Base-by-base conservation (phyloP, 2,113 vertebrate species). In the Cranoglanis bouderius region DNA sequence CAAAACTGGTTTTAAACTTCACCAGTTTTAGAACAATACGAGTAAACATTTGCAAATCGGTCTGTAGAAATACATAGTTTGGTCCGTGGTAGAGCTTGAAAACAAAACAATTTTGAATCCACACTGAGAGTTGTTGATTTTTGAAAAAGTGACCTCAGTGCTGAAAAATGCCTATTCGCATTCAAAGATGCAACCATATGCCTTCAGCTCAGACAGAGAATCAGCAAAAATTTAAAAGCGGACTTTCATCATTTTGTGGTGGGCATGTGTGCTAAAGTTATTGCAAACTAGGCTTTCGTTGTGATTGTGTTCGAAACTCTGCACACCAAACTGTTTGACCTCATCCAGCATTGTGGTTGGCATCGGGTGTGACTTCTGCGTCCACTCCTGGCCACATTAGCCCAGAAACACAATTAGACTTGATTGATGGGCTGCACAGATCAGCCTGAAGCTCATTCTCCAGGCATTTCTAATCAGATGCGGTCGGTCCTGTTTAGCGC, bases 401-500 rank as follows among this genome's bases (percentile, higher is more conserved):
- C 86, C 46, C 63, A 43, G 82, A 91, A 89, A 85, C 84, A 85
- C 74, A 85, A 87, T 85, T 87, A 85, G 18, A 55, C 77, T 80
- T 89, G 90, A 91, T 85, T 89, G 88, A 91, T 89, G 88, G 61
- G 55, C 85, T 89, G 80, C 63, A 87, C 85, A 87, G 90, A 85
- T 85, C 84, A 35, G 84, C 61, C 85, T 80, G 4, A 57, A 83
- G 26, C 82, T 85, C 82, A 82, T 55, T 74, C 35, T 35, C 49
- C 40, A 75, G 85, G 90, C 63, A 38, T 81, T 88, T 82, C 43
- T 32, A 91, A 86, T 91, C 88, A 86, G 65, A 86, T 88, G 90
- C 35, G 78, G 88, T 85, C 8, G 24, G 40, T 82, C 6, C 53
- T 59, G 80, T 85, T 85, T 77, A 89, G 83, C 78, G 63, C 84